Percentiles rank a stretch among this genome's conserved stretches.
Evolutionary conservation across 2,113 vertebrate genomes (phyloP).

Genomic region (Vimba vimba): DNA sequence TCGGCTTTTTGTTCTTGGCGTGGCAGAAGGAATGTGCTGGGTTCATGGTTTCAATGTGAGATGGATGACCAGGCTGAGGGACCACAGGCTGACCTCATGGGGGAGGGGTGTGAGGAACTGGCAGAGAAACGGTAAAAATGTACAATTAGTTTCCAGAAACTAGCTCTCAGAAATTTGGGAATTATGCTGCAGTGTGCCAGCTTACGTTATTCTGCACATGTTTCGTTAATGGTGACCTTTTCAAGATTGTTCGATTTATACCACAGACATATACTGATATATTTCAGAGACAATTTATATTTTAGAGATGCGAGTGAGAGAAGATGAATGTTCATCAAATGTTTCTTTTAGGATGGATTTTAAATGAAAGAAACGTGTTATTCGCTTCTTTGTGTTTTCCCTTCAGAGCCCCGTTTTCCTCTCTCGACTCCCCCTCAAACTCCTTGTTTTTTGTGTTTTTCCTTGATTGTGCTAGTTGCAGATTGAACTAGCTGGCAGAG

Average conservation of each 20-base stretch:
- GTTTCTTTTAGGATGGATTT: constrained; percentile 12
- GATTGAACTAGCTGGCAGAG: constrained; percentile 69
- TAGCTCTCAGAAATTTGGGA: background rate
- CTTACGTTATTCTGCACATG: constrained; percentile 6
- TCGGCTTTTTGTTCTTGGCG: constrained; percentile 46
- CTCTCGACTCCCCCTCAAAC: no score
- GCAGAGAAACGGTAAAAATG: background rate
- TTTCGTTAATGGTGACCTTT: constrained; percentile 1
- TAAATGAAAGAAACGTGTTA: background rate
- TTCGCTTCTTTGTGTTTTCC: background rate
- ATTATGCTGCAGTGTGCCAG: background rate
- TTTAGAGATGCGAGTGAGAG: background rate
- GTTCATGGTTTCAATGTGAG: constrained; percentile 36
- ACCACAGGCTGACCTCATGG: constrained; percentile 43
- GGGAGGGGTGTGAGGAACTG: constrained; percentile 35
- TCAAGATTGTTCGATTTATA: constrained; percentile 2
- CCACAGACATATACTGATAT: background rate
- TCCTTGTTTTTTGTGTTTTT: constrained; percentile 28
- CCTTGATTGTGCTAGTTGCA: constrained; percentile 53
- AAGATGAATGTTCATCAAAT: background rate
- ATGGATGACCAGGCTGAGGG: constrained; percentile 32
- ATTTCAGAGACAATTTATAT: background rate
- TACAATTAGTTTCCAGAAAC: constrained; percentile 2
- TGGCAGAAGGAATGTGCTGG: constrained; percentile 51
- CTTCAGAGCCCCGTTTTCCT: background rate